These are phyloP conservation scores for Drosophila sordidula DNA, from an alignment of 2,888 invertebrate genomes.

Conservation along the genomic window DNA sequence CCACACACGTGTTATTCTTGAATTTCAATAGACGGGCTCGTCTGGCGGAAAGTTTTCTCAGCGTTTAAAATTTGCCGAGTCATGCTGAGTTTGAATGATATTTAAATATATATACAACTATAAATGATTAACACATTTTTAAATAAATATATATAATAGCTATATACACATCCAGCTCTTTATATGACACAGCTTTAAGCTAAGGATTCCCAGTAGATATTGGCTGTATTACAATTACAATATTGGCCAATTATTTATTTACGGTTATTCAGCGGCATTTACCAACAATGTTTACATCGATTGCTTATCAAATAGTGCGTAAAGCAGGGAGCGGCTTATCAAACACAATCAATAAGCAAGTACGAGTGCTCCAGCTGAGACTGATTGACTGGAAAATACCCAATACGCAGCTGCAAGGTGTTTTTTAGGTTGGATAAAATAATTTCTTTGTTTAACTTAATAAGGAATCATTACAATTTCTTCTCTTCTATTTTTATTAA, in stretches of 20 bases:
- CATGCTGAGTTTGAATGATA: constrained; percentile 18
- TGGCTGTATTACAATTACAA: neutral
- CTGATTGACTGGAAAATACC: neutral
- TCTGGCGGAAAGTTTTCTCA: constrained; percentile 29
- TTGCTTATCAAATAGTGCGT: constrained; percentile 37
- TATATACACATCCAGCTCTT: too few relatives aligned
- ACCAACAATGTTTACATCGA: constrained; percentile 6
- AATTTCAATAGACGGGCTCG: neutral
- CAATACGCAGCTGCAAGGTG: neutral
- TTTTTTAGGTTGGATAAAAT: neutral
- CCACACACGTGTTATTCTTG: constrained; percentile 10
- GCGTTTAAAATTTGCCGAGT: constrained; percentile 9
- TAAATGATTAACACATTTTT: too few relatives aligned
- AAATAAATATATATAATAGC: neutral
- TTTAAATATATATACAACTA: neutral
- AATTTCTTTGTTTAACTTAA: too few relatives aligned
- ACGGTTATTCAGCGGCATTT: neutral
- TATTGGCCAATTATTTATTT: constrained; percentile 9
- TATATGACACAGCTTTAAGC: neutral
- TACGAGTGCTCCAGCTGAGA: neutral
- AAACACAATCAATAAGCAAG: constrained; percentile 6
- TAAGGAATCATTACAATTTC: too few relatives aligned
- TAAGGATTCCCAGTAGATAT: neutral
- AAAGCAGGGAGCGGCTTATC: constrained; percentile 9
- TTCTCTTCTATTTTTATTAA: too few relatives aligned